Percentiles rank a stretch among this genome's conserved stretches.
Conservation (phyloP, 53 echinoderm and acorn worm genomes). For the Echinometra lucunter region DNA sequence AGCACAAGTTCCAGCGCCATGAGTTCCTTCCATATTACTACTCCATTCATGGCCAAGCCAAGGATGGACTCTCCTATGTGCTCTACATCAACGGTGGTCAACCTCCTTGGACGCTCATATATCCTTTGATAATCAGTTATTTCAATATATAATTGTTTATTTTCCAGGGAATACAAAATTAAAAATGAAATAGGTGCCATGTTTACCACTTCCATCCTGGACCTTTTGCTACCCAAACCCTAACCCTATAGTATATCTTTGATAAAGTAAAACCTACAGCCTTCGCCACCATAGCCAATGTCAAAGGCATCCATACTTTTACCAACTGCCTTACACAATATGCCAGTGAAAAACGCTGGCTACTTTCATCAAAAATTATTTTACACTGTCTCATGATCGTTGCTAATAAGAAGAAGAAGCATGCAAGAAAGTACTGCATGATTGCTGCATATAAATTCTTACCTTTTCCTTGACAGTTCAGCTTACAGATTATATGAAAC, state of each 20-base stretch:
- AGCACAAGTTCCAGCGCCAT: slow-evolving; percentile 94
- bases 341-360: too few relatives aligned
- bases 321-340: too few relatives aligned
- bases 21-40: slow-evolving; percentile 99
- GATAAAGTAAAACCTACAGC: too few relatives aligned
- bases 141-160: background rate
- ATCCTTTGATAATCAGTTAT: slow-evolving; percentile 80
- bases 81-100: slow-evolving; percentile 96
- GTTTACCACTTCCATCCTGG: too few relatives aligned
- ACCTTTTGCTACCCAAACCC: too few relatives aligned
- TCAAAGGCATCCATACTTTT: too few relatives aligned
- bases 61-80: slow-evolving; percentile 95
- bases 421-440: background rate
- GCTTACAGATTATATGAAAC: slow-evolving; percentile 99
- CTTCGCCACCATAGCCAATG: too few relatives aligned
- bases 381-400: background rate
- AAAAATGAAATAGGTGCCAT: too few relatives aligned
- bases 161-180: background rate
- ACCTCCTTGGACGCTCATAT: slow-evolving; percentile 98
- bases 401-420: background rate
- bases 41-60: slow-evolving; percentile 92
- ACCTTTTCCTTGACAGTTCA: slow-evolving; percentile 76
- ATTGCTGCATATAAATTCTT: background rate
- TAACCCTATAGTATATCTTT: too few relatives aligned
- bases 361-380: background rate